These are phyloP conservation scores for Cephus pygmeus DNA, from an alignment of 2,888 invertebrate genomes.

Conservation along the genomic window DNA sequence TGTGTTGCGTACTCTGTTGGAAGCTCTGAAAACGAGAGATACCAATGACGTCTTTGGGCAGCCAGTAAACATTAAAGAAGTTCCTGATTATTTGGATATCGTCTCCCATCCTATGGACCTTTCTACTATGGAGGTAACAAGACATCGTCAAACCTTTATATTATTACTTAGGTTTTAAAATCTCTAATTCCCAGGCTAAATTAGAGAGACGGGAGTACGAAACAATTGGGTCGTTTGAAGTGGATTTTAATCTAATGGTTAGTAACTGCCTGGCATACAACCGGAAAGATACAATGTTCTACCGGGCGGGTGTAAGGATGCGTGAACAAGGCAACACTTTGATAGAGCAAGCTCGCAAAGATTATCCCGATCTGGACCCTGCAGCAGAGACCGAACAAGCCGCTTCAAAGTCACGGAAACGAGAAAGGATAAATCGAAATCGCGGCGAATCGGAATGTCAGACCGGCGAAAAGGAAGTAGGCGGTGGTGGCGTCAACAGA, in stretches of 20 bases:
- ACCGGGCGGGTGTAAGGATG: conserved; percentile 89
- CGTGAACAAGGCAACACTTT: conserved; percentile 87
- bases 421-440: conserved; percentile 55
- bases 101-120: conserved; percentile 91
- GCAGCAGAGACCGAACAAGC: conserved; percentile 13
- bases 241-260: conserved; percentile 96
- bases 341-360: conserved; percentile 82
- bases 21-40: conserved; percentile 82
- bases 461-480: conserved; percentile 50
- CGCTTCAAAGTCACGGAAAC: conserved; percentile 51
- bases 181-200: conserved; percentile 65
- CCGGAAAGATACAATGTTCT: conserved; percentile 94
- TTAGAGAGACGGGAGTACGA: conserved; percentile 77
- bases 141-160: not conserved
- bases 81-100: conserved; percentile 90
- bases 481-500: conserved; percentile 72
- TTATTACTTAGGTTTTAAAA: not conserved
- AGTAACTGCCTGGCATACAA: conserved; percentile 96
- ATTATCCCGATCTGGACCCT: conserved; percentile 66
- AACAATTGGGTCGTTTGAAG: conserved; percentile 82
- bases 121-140: conserved; percentile 79
- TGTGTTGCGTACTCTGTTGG: conserved; percentile 80
- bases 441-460: conserved; percentile 50
- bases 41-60: conserved; percentile 90
- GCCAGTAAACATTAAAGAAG: conserved; percentile 89